These are phyloP conservation scores for Micromesistius poutassou DNA, from an alignment of 2,797 vertebrate species.

Conservation along the genomic window DNA sequence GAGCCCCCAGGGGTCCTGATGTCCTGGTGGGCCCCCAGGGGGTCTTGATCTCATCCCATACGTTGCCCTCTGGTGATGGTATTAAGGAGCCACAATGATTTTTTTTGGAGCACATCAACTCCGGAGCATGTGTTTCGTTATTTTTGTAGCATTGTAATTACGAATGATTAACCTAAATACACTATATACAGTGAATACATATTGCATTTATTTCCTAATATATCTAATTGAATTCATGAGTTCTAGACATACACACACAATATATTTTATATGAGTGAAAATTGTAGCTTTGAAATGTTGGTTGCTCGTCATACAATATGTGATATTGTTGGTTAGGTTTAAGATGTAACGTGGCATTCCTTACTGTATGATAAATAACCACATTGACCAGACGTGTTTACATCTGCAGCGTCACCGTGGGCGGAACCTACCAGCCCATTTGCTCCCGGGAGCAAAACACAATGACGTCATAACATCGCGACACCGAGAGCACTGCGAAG, in stretches of 20 bases:
- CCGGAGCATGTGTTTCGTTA: no score
- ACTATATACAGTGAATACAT: not conserved
- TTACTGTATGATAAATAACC: no score
- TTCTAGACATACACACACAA: not conserved
- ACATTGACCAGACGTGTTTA: not conserved
- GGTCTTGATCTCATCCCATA: no score
- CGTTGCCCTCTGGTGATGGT: no score
- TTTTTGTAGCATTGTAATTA: no score
- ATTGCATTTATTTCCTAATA: no score
- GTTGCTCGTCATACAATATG: not conserved
- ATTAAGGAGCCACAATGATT: no score
- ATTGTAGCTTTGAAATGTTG: not conserved
- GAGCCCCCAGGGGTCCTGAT: no score
- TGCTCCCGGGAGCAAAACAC: not conserved
- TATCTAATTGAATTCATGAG: not conserved
- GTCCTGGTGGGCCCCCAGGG: no score
- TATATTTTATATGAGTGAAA: not conserved
- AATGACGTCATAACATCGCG: constrained; percentile 49
- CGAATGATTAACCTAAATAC: not conserved
- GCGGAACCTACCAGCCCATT: not conserved
- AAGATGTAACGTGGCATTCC: no score
- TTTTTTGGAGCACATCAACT: no score
- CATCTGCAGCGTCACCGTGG: not conserved
- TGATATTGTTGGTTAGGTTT: no score
- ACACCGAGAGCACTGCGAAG: constrained; percentile 22